Evolutionary conservation across 2,797 vertebrate genomes (phyloP), one percentile per base, ranked within the genome.

Genomic region (Sebastes minor): DNA sequence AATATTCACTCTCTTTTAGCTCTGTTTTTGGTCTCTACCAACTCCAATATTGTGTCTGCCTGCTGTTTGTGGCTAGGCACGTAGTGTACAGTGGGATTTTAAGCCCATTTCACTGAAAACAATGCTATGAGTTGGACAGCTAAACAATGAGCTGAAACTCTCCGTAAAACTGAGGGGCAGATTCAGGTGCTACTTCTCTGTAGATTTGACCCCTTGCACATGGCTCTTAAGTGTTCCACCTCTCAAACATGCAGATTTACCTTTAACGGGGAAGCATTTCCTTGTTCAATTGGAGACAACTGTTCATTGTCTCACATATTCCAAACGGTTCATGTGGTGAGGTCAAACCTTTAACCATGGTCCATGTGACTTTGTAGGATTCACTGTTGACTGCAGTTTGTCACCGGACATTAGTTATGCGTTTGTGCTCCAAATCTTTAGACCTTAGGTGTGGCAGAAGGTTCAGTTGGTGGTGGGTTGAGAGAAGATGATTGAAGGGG

Each of bases 281-380:
- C 23, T 52, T 3, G 20, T 70, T 78, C 32, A 62, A 9, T 13
- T 53, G 18, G 8, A 46, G 55, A 28, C 56, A 42, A 32, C 14
- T 38, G 11, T 23, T 65, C 25, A 61, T 25, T 68, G 23, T 63
- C 65, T 22, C 72, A 71, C 49, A 64, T 65, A 33, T 20, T 69
- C 13, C 13, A 52, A 78, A 67, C 14, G n/a, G n/a, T 38, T 61
- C 11, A 73, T 75, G 53, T 64, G 28, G 18, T 33, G 66, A 83
- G 61, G 56, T 80, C 55, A 78, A 76, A 67, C 28, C 70, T 81
- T 82, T 74, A 49, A 60, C 59, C 23, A 23, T 2, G 35, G 56
- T 38, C 28, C 83, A 77, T 79, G 78, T 79, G 80, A 80, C 4
- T 30, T 77, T 70, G 70, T 42, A 12, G 28, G 52, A 71, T 35